Evolutionary conservation across 2,888 invertebrate genomes (phyloP), one percentile per base, ranked within the genome.

Genomic region (Phasia obesa): DNA sequence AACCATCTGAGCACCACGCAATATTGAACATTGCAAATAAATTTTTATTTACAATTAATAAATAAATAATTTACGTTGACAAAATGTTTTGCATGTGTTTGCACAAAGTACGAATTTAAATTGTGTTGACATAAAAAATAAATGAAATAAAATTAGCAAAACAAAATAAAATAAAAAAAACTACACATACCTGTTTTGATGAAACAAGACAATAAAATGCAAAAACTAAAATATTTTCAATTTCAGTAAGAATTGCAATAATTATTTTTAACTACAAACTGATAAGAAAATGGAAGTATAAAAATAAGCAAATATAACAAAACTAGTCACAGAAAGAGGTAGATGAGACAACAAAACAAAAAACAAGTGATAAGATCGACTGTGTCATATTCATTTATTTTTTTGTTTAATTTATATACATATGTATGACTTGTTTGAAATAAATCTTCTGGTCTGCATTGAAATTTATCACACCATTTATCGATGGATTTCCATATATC

Each of bases 251-350:
- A 73, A 60, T 19, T 19, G 19, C 5, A 49, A 25, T 17, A 75
- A 49, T 51, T 67, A 59, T 76, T 67, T 76, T 67, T 65, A 75
- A 27, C 25, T 59, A 42, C 55, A 75, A 73, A 78, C 75, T 67
- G 64, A 62, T 67, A 84, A 83, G 74, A 79, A 62, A 77, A 49
- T 71, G 21, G 53, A 84, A 80, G 60, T 47, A 49, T 21, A 53
- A 59, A 42, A 78, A 42, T 21, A 62, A 51, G 13, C 23, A 35
- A 13, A n/a, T n/a, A 31, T 25, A 49, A 49, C 13, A 44, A 44
- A 35, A n/a, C 17, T 44, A 31, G 53, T 53, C 64, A 64, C 27
- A 53, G 21, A n/a, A 62, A 53, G 25, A 38, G 23, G 17, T n/a
- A 42, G 47, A 57, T 17, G 11, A 31, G 31, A 44, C 0, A 59